These are phyloP conservation scores for Geotrupes spiniger DNA, from an alignment of 2,888 invertebrate genomes.

Conservation along the genomic window DNA sequence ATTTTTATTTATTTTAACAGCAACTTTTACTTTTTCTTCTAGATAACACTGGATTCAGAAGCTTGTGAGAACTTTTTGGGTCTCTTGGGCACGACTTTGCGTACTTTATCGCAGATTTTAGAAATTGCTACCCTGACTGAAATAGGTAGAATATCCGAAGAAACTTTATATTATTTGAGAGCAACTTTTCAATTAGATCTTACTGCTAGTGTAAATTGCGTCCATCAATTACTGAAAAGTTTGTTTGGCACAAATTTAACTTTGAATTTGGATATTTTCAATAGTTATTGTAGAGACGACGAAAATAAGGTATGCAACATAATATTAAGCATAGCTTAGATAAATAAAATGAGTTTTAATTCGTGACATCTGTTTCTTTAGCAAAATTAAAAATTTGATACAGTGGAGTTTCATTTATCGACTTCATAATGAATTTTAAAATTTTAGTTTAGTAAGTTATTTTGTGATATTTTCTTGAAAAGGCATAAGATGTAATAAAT, in stretches of 20 bases:
- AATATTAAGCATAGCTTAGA: neutral
- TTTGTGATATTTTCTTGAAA: no score
- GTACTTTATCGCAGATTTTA: slow-evolving; percentile 66
- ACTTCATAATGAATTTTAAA: no score
- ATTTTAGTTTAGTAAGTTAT: no score
- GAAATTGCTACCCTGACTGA: slow-evolving; percentile 69
- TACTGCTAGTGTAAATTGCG: slow-evolving; percentile 67
- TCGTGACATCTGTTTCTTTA: no score
- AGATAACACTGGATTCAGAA: slow-evolving; percentile 76
- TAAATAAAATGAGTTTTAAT: no score
- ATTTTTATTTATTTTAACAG: slow-evolving; percentile 21
- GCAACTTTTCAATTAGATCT: slow-evolving; percentile 69
- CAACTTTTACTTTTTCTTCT: no score
- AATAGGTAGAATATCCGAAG: slow-evolving; percentile 73
- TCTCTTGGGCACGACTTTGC: slow-evolving; percentile 62
- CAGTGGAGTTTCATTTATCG: no score
- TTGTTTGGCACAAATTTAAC: slow-evolving; percentile 73
- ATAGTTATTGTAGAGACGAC: slow-evolving; percentile 2
- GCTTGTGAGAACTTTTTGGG: slow-evolving; percentile 72
- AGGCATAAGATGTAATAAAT: no score
- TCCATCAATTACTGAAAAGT: slow-evolving; percentile 74
- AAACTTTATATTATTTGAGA: slow-evolving; percentile 72
- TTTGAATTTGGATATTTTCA: slow-evolving; percentile 28
- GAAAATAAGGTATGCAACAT: neutral
- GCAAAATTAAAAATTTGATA: no score